These are phyloP conservation scores for Laticauda laticaudata DNA, from an alignment of 2,113 vertebrate species.

Conservation along the genomic window DNA sequence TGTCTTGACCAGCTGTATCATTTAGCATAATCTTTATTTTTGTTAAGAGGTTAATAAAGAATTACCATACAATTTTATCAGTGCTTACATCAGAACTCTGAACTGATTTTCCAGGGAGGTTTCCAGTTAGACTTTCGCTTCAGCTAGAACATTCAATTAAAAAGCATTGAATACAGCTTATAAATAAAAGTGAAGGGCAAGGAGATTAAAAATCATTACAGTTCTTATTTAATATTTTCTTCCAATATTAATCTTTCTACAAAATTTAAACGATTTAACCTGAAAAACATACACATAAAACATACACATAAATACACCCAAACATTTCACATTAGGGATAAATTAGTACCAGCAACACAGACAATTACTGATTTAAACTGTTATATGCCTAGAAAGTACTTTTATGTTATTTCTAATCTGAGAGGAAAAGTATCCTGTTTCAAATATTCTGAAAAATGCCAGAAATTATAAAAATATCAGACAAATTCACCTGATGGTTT, in stretches of 20 bases:
- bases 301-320: conserved; percentile 21
- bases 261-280: background rate
- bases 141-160: conserved; percentile 45
- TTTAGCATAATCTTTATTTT: conserved; percentile 34
- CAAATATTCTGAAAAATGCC: conserved; percentile 49
- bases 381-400: conserved; percentile 65
- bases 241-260: conserved; percentile 27
- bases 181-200: background rate
- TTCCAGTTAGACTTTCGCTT: conserved; percentile 6
- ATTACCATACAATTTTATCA: background rate
- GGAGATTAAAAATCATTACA: conserved; percentile 29
- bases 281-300: background rate
- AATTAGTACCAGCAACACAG: conserved; percentile 58
- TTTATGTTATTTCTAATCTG: conserved; percentile 68
- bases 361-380: conserved; percentile 66
- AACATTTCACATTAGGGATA: conserved; percentile 40
- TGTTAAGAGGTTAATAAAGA: conserved; percentile 28
- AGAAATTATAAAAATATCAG: conserved; percentile 35
- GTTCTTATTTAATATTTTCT: conserved; percentile 54
- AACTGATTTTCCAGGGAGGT: background rate
- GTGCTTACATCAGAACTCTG: background rate
- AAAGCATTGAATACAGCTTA: conserved; percentile 31
- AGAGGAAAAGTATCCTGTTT: conserved; percentile 55
- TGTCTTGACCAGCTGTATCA: conserved; percentile 14
- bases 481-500: conserved; percentile 88